These are phyloP conservation scores for Sinella curviseta DNA, from an alignment of 1,140 invertebrate species.

Conservation along the genomic window DNA sequence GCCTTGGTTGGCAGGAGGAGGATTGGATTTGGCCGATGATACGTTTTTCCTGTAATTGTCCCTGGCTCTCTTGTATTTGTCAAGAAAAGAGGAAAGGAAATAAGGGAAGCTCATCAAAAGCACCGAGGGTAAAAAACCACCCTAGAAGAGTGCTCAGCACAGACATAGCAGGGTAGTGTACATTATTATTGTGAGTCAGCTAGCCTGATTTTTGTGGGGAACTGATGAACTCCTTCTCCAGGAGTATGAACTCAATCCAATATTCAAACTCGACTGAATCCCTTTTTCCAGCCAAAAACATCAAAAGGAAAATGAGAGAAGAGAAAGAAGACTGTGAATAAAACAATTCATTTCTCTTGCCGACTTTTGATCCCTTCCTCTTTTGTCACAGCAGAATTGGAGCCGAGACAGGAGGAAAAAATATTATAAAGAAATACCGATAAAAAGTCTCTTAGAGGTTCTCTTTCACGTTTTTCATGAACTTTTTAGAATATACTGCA, in stretches of 20 bases:
- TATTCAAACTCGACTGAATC: neutral
- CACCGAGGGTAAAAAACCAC: neutral
- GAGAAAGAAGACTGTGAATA: neutral
- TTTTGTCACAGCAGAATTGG: neutral
- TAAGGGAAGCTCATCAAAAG: neutral
- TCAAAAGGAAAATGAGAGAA: neutral
- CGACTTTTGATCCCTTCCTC: neutral
- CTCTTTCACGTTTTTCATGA: too few species aligned
- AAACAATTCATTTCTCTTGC: neutral
- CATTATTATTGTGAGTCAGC: too few species aligned
- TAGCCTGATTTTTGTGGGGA: too few species aligned
- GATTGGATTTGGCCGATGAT: neutral
- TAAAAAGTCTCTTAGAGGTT: neutral
- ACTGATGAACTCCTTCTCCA: neutral
- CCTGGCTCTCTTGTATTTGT: neutral
- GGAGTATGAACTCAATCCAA: too few species aligned
- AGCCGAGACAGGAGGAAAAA: too few species aligned
- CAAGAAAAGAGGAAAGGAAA: neutral
- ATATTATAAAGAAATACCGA: too few species aligned
- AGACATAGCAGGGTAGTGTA: neutral
- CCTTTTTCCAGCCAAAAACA: neutral
- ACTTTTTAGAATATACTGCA: too few species aligned
- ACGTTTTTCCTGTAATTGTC: too few species aligned
- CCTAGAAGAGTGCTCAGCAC: neutral
- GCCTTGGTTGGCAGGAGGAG: neutral